A percentile compares a stretch with the other conserved stretches of the same genome.
Evolutionary conservation across 2,113 vertebrate genomes (phyloP).

Genomic region (Oxyura jamaicensis): DNA sequence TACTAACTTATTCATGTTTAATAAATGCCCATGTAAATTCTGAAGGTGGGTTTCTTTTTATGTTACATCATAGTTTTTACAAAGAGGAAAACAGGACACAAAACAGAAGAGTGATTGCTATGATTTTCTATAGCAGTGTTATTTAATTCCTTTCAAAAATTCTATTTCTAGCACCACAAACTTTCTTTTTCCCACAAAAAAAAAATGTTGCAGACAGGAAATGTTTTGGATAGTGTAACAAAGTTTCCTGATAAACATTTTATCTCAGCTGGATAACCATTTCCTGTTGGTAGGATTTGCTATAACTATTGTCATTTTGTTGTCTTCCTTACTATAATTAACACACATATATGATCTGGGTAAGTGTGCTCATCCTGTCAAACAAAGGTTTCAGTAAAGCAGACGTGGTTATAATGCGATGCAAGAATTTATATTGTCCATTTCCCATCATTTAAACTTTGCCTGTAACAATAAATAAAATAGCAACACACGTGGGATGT

Average conservation of each 20-base stretch:
- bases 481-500: fast-evolving
- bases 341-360: not conserved
- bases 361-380: constrained; percentile 24
- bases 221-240: constrained; percentile 69
- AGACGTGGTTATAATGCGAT: not conserved
- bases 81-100: not conserved
- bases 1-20: not conserved
- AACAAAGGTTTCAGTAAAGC: constrained; percentile 12
- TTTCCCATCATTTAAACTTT: constrained; percentile 18
- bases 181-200: constrained; percentile 30
- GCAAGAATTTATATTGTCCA: not conserved
- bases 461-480: not conserved
- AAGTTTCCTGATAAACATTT: constrained; percentile 74
- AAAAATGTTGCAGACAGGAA: constrained; percentile 59
- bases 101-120: not conserved
- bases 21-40: not conserved
- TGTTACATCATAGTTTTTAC: not conserved
- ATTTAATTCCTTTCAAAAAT: not conserved
- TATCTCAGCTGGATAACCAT: constrained; percentile 68
- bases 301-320: constrained; percentile 47
- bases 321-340: constrained; percentile 67
- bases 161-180: constrained; percentile 19
- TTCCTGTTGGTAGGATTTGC: constrained; percentile 67
- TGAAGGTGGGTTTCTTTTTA: not conserved
- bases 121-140: not conserved